Evolutionary conservation across 2,113 vertebrate genomes (phyloP).

Genomic region (Zapornia atra): DNA sequence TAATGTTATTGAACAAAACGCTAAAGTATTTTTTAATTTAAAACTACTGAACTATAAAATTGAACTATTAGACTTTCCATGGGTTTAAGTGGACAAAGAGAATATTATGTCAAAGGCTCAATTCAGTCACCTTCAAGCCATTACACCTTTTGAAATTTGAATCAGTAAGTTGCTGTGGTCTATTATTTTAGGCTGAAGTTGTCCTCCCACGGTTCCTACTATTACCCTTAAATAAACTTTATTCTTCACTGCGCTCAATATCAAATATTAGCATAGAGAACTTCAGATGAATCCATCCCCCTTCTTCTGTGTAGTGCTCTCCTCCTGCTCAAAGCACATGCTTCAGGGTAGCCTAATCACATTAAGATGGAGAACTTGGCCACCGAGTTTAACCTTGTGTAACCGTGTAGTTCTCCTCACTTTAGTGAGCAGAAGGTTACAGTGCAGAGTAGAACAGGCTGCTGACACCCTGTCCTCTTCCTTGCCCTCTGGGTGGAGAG

Average conservation of each 20-base stretch:
- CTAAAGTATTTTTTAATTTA: constrained; percentile 73
- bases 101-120: constrained; percentile 61
- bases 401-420: neutral
- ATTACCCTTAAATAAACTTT: constrained; percentile 6
- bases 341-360: neutral
- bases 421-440: neutral
- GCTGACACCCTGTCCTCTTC: neutral
- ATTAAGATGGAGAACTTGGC: neutral
- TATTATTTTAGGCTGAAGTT: constrained; percentile 33
- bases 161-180: neutral
- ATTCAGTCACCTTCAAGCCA: constrained; percentile 68
- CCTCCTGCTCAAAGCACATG: neutral
- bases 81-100: constrained; percentile 61
- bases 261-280: neutral
- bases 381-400: neutral
- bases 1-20: constrained; percentile 69
- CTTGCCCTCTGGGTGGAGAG: neutral
- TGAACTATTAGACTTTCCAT: constrained; percentile 63
- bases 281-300: neutral
- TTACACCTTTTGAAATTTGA: constrained; percentile 35
- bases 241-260: neutral
- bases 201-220: neutral
- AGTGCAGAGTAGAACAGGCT: neutral
- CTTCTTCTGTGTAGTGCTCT: neutral
- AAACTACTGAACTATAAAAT: constrained; percentile 73